These are phyloP conservation scores for Trissoscelio sp. DNA, from an alignment of 2,888 invertebrate genomes.

Conservation along the genomic window DNA sequence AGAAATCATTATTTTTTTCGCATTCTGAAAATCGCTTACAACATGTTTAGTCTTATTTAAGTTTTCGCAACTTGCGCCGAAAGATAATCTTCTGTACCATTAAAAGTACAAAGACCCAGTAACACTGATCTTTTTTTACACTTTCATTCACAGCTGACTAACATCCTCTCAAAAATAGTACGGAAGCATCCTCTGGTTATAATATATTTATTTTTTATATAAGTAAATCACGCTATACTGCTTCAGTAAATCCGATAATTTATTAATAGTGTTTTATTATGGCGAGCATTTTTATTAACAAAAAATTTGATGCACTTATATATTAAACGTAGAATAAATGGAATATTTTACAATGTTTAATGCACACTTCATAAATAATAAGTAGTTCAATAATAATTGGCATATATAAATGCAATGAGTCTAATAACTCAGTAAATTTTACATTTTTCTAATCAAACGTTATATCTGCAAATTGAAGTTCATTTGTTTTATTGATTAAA, in stretches of 20 bases:
- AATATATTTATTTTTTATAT: slow-evolving; percentile 36
- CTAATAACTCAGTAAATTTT: too few relatives aligned
- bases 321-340: too few relatives aligned
- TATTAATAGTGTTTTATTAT: slow-evolving; percentile 40
- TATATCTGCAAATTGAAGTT: too few relatives aligned
- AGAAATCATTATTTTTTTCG: too few relatives aligned
- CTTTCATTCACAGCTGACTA: slow-evolving; percentile 50
- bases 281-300: slow-evolving; percentile 12
- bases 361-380: too few relatives aligned
- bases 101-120: slow-evolving; percentile 50
- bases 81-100: slow-evolving; percentile 40
- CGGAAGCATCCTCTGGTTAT: slow-evolving; percentile 19
- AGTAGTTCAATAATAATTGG: too few relatives aligned
- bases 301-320: slow-evolving; percentile 1
- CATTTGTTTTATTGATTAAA: too few relatives aligned
- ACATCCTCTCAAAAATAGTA: slow-evolving; percentile 42
- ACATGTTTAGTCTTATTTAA: slow-evolving; percentile 2
- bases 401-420: too few relatives aligned
- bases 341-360: too few relatives aligned
- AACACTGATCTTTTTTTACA: slow-evolving; percentile 41
- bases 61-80: slow-evolving; percentile 5
- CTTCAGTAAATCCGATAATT: slow-evolving; percentile 26
- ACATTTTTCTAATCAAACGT: too few relatives aligned
- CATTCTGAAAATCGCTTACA: not conserved
- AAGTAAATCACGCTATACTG: slow-evolving; percentile 17